These are phyloP conservation scores for Vidua chalybeata DNA, from an alignment of 2,113 vertebrate species.

Conservation along the genomic window DNA sequence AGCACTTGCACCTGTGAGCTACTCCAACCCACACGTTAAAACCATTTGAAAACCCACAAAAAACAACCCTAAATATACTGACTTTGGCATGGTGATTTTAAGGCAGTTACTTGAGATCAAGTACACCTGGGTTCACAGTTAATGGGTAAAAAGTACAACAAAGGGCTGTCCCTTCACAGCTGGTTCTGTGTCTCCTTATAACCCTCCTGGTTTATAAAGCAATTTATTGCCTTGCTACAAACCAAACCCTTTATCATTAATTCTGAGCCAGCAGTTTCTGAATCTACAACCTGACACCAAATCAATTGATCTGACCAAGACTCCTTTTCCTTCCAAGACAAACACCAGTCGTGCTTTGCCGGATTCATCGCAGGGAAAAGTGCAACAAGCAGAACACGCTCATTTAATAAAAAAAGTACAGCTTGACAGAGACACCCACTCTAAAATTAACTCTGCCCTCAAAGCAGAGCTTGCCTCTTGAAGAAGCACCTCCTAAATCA, in stretches of 20 bases:
- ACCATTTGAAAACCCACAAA: too few species aligned
- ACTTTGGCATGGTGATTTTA: not conserved
- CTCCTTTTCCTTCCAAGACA: not conserved
- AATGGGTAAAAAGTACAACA: not conserved
- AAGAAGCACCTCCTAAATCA: not conserved
- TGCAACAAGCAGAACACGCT: not conserved
- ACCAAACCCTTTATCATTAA: not conserved
- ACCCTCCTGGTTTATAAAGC: not conserved
- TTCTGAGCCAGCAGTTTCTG: not conserved
- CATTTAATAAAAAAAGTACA: slow-evolving; percentile 6
- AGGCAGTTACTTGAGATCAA: not conserved
- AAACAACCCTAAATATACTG: not conserved
- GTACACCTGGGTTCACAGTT: accelerated
- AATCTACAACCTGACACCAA: not conserved
- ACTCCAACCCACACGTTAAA: not conserved
- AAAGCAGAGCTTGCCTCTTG: not conserved
- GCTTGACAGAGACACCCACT: slow-evolving; percentile 50
- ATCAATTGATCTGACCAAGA: not conserved
- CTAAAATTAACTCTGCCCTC: slow-evolving; percentile 44
- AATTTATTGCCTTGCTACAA: not conserved
- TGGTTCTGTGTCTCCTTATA: not conserved
- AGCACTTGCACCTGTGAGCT: not conserved
- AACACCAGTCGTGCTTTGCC: not conserved
- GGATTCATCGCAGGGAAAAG: not conserved
- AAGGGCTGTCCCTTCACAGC: not conserved